Evolutionary conservation across 1,140 invertebrate genomes (phyloP), one percentile per base, ranked within the genome.

Genomic region (Drosophila ambigua): DNA sequence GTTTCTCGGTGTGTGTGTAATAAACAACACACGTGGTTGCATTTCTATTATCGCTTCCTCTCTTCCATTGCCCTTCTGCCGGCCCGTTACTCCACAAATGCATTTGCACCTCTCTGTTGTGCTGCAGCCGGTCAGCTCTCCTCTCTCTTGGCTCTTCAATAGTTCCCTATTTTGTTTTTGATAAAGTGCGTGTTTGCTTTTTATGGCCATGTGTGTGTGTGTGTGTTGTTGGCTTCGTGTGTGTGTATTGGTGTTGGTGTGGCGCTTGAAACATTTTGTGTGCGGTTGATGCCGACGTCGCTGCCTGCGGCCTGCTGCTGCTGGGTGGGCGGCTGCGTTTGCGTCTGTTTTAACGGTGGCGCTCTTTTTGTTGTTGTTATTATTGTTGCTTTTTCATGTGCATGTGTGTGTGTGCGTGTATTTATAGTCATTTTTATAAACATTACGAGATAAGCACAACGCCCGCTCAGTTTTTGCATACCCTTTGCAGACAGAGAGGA

Each of bases 11-110:
- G 62, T 51, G 50, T 39, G 61, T 82, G 78, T 62, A 81, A 85
- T 85, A 87, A 87, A 85, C 77, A 85, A 82, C 78, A 85, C 82
- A 85, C 82, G 82, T 85, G 82, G 82, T 85, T 85, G 82, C 82
- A 85, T 59, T 82, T 78, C 63, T 78, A 75, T 26, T 39, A 57
- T 71, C 24, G 61, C 72, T 49, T 28, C 46, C 66, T 63, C 46
- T 31, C 26, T 65, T 31, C 31, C 39, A 44, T 65, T 44, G 54
- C 49, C 24, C 46, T 51, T 44, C 66, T 39, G 4, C 9, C 3
- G 8, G 3, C 8, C 31, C 2, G 31, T 8, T 9, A 9, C 4
- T 11, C 35, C 0, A 39, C 35, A 13, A 39, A 39, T 13, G 11
- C 35, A 13, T 11, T 11, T 39, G 4, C 13, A 39, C 35, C 35